These are phyloP conservation scores for Solea solea DNA, from an alignment of 2,113 vertebrate genomes.

Conservation along the genomic window DNA sequence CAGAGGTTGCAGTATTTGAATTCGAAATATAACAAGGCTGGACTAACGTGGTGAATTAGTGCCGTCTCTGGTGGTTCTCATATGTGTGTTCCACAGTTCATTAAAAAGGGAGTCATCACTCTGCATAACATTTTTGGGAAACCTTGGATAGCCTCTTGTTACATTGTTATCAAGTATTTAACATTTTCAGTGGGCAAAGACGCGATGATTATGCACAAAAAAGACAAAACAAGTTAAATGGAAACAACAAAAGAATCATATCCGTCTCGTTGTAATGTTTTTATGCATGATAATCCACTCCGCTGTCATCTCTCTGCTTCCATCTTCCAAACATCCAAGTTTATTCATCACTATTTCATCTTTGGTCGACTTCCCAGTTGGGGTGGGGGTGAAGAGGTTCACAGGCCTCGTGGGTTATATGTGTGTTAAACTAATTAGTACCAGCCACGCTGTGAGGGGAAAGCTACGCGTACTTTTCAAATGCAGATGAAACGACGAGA, in stretches of 20 bases:
- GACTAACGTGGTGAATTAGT: constrained; percentile 23
- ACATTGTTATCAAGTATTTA: neutral
- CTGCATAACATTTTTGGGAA: neutral
- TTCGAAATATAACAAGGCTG: constrained; percentile 29
- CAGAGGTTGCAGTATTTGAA: constrained; percentile 40
- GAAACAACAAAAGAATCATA: constrained; percentile 9
- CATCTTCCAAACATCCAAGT: constrained; percentile 34
- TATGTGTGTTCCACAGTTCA: neutral
- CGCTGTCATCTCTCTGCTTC: constrained; percentile 21
- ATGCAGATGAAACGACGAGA: constrained; percentile 57
- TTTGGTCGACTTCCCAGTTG: constrained; percentile 39
- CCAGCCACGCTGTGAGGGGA: constrained; percentile 66
- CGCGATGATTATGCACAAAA: constrained; percentile 19
- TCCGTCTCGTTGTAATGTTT: constrained; percentile 15
- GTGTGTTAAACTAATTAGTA: constrained; percentile 70
- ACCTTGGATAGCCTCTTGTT: constrained; percentile 9
- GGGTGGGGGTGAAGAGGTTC: constrained; percentile 51
- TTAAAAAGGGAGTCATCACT: neutral
- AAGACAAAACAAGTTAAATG: constrained; percentile 21
- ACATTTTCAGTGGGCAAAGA: constrained; percentile 2
- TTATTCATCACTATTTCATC: constrained; percentile 61
- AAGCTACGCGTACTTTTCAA: constrained; percentile 45
- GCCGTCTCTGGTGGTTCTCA: constrained; percentile 1
- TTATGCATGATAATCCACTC: constrained; percentile 28
- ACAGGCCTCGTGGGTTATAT: constrained; percentile 58